Base-by-base conservation (phyloP, 2,888 invertebrate species). In the Unio delphinus region DNA sequence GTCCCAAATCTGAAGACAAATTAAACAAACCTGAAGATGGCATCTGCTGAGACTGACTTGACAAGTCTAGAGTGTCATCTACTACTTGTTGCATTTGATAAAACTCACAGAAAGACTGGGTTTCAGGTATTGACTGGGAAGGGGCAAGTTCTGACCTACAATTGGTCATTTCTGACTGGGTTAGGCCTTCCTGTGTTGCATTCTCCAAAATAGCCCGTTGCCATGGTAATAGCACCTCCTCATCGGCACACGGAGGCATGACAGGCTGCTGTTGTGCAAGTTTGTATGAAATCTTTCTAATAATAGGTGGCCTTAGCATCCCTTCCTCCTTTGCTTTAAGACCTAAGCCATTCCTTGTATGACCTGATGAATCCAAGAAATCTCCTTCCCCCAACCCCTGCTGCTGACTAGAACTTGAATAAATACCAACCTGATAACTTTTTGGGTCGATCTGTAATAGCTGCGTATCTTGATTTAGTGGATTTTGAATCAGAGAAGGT, bases 281-380 rank as follows among this genome's bases (percentile, higher is more conserved):
- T 91, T 96, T 96, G 90, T 95, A 96, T 83, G 95, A 95, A 80
- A 95, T 94, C 87, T 96, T 96, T 8, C 96, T 91, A 62, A 95
- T 91, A 92, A 96, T 94, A 86, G 95, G 95, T 69, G 95, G 92
- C 61, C 82, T 74, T 45, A 11, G 11, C 45, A 45, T 15, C 15
- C 45, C 45, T 56, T 80, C 69, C 20, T 64, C 67, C 30, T 70
- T 65, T 23, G 34, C 26, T 20, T 56, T 55, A 72, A 67, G 66
- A 74, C 70, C 66, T 60, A 71, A 70, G 8, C 64, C 71, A 34
- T 65, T 66, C 56, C 73, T 73, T 28, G 71, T 68, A 34, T 71
- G 74, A 74, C 73, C 77, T 70, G 75, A 75, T 69, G 67, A 61
- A 60, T 61, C 70, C 59, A 65, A 61, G 17, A 65, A 58, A 54